Evolutionary conservation across 2,888 invertebrate species (phyloP).

Genomic region (Lasioglossum lativentre): DNA sequence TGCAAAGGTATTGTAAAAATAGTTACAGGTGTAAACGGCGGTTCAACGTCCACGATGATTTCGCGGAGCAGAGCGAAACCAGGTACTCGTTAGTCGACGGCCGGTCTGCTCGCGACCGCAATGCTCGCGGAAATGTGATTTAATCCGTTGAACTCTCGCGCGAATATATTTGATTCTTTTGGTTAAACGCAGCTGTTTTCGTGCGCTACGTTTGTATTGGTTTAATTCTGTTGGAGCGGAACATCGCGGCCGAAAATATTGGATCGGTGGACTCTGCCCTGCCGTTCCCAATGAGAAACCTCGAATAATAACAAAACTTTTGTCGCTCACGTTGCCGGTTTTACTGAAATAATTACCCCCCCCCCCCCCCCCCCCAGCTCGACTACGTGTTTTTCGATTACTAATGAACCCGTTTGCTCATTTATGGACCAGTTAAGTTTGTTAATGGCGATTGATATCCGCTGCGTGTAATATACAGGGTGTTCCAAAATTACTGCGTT

Average conservation of each 20-base stretch:
- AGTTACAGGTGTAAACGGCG: neutral
- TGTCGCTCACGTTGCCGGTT: neutral
- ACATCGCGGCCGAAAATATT: neutral
- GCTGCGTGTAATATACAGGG: too few relatives aligned
- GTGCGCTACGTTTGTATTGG: neutral
- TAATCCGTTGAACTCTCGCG: constrained; percentile 4
- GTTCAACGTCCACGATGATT: neutral
- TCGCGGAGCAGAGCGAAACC: neutral
- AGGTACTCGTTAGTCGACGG: constrained; percentile 6
- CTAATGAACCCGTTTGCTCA: neutral
- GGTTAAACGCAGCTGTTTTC: constrained; percentile 9
- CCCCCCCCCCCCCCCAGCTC: too few relatives aligned
- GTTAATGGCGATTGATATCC: neutral
- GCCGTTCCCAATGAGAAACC: neutral
- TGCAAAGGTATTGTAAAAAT: neutral
- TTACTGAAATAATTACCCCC: neutral
- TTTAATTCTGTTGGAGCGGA: neutral
- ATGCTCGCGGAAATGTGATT: constrained; percentile 10
- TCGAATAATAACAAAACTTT: neutral
- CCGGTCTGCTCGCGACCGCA: neutral
- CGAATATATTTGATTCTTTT: constrained; percentile 20
- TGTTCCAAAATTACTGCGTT: too few relatives aligned
- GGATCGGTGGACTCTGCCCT: neutral
- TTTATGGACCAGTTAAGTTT: neutral
- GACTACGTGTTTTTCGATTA: neutral